These are phyloP conservation scores for Oncorhynchus nerka DNA, from an alignment of 2,113 vertebrate genomes.

Conservation along the genomic window DNA sequence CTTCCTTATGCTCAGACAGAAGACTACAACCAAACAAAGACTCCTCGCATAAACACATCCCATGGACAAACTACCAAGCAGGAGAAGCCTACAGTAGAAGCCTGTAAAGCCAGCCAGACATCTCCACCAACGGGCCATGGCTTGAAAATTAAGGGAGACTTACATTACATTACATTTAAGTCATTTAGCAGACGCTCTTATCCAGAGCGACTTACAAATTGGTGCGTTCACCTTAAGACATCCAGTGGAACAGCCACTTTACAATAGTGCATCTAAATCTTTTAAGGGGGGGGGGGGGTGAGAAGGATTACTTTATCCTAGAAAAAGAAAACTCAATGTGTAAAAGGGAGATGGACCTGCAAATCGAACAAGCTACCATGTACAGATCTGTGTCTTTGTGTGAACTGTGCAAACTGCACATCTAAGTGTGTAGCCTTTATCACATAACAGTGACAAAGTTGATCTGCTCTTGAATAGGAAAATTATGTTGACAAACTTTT, in stretches of 20 bases:
- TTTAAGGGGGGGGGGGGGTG: too few relatives aligned
- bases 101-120: conserved; percentile 14
- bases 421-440: not conserved
- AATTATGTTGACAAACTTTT: too few relatives aligned
- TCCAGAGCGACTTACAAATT: too few relatives aligned
- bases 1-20: not conserved
- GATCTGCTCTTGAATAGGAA: too few relatives aligned
- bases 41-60: not conserved
- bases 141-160: conserved; percentile 2
- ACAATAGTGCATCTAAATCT: too few relatives aligned
- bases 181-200: too few relatives aligned
- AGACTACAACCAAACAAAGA: conserved; percentile 9
- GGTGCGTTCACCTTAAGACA: too few relatives aligned
- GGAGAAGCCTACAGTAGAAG: not conserved
- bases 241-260: too few relatives aligned
- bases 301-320: too few relatives aligned
- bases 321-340: conserved; percentile 14
- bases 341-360: conserved; percentile 6
- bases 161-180: too few relatives aligned
- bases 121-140: conserved; percentile 7
- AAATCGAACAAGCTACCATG: conserved; percentile 9
- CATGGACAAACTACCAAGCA: conserved; percentile 3
- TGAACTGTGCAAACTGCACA: not conserved
- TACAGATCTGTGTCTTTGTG: conserved; percentile 8
- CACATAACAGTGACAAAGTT: too few relatives aligned